Evolutionary conservation across 2,113 vertebrate species (phyloP).

Genomic region (Grammomys dolichurus): DNA sequence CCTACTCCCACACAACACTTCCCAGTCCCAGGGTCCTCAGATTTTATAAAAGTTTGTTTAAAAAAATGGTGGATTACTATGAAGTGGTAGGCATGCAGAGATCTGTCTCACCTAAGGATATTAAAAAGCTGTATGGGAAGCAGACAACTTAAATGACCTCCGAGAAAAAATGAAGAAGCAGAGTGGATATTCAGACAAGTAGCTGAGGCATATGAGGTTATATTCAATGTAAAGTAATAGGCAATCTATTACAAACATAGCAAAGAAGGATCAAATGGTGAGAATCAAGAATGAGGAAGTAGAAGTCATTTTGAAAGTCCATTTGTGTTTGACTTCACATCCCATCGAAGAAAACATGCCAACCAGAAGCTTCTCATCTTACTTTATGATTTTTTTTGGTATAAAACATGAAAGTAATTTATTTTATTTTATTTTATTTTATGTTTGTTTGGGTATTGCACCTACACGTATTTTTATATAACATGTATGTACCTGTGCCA

Average conservation of each 20-base stretch:
- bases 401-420: not conserved
- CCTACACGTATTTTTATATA: not conserved
- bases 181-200: not conserved
- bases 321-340: not conserved
- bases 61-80: constrained; percentile 96
- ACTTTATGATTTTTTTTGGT: not conserved
- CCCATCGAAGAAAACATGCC: not conserved
- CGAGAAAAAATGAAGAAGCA: not conserved
- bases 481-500: not conserved
- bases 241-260: not conserved
- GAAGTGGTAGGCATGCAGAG: constrained; percentile 93
- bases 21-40: not conserved
- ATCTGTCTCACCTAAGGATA: constrained; percentile 93
- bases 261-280: not conserved
- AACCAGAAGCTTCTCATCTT: not conserved
- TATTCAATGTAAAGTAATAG: not conserved
- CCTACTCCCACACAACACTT: fast-evolving
- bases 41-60: not conserved
- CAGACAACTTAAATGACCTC: not conserved
- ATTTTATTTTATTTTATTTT: not conserved
- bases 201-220: not conserved
- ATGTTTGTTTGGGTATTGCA: not conserved
- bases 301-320: not conserved
- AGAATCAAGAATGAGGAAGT: not conserved
- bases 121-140: constrained; percentile 97